phyloP scores from a whole-genome alignment of 2,113 vertebrate species.

The Vicugna pacos region DNA sequence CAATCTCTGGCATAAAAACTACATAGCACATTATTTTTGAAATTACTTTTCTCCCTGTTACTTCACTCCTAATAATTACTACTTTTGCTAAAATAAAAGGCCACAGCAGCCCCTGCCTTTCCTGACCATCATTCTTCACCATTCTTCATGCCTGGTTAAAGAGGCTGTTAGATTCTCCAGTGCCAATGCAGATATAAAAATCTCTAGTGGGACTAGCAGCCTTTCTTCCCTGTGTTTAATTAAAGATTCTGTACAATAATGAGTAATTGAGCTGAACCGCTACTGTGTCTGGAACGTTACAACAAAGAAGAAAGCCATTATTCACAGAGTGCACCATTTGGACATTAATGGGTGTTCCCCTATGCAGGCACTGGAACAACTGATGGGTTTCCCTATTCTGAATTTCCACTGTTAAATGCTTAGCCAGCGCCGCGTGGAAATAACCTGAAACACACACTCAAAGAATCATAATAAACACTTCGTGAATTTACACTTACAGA shows the following conservation, averaged over 20 bases:
- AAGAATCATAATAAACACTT: background rate
- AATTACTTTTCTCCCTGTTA: constrained; percentile 28
- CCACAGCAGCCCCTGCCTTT: background rate
- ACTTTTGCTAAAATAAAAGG: background rate
- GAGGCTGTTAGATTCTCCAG: constrained; percentile 10
- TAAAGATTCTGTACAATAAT: constrained; percentile 70
- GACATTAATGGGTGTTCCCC: constrained; percentile 81
- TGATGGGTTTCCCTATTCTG: constrained; percentile 67
- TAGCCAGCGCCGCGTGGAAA: constrained; percentile 12
- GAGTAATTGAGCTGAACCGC: constrained; percentile 71
- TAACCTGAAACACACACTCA: constrained; percentile 21
- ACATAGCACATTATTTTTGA: constrained; percentile 5
- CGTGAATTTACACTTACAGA: background rate
- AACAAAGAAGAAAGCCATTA: constrained; percentile 78
- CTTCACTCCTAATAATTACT: constrained; percentile 26
- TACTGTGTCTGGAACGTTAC: constrained; percentile 56
- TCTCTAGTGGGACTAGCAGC: constrained; percentile 76
- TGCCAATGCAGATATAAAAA: constrained; percentile 83
- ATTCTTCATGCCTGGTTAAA: constrained; percentile 4
- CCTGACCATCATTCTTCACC: background rate
- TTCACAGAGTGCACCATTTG: constrained; percentile 67
- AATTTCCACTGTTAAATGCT: constrained; percentile 54
- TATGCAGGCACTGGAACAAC: constrained; percentile 54
- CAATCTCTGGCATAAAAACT: constrained; percentile 15
- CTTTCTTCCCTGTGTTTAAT: constrained; percentile 75